Evolutionary conservation across 2,113 vertebrate species (phyloP), one percentile per base, ranked within the genome.

Genomic region (Engystomops pustulosus): DNA sequence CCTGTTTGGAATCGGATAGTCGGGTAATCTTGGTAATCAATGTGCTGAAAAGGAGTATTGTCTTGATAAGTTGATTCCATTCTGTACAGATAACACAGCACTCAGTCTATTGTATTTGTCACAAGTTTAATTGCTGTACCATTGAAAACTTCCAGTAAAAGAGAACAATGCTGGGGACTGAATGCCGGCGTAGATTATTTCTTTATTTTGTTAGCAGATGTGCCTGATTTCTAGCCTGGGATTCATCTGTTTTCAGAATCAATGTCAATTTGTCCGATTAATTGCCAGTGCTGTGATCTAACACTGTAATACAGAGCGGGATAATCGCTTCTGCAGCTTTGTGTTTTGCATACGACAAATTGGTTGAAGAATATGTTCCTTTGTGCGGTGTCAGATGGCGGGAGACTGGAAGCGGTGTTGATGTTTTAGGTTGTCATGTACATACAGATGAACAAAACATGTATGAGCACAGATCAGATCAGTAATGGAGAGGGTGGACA

Each of bases 151-250:
- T 85, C 49, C 62, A 78, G 34, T 41, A 32, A 30, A 79, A n/a
- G 49, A 69, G 75, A 79, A 79, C 60, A 85, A 85, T 79, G 53
- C 34, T 44, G 36, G 45, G 68, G 18, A 34, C 72, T 36, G 62
- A 78, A 77, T 78, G 23, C 18, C 47, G 75, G 71, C 71, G 30
- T 32, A 45, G 71, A 17, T 84, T 84, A 67, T 83, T 68, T 76
- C n/a, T 83, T 75, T 78, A 78, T 78, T 85, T 79, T 70, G 62
- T 60, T 78, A 79, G 58, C 83, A 85, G 83, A 85, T 85, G 83
- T 79, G 82, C 45, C 58, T 12, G 30, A 60, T 74, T 84, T 78
- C 47, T 38, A 77, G 14, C 60, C 51, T 15, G 27, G 65, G 74
- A 70, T 79, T 85, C 74, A 79, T 85, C 74, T 69, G 74, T 79